Conservation (phyloP, 1,140 invertebrate species). For the Lamellibrachia luymesi region DNA sequence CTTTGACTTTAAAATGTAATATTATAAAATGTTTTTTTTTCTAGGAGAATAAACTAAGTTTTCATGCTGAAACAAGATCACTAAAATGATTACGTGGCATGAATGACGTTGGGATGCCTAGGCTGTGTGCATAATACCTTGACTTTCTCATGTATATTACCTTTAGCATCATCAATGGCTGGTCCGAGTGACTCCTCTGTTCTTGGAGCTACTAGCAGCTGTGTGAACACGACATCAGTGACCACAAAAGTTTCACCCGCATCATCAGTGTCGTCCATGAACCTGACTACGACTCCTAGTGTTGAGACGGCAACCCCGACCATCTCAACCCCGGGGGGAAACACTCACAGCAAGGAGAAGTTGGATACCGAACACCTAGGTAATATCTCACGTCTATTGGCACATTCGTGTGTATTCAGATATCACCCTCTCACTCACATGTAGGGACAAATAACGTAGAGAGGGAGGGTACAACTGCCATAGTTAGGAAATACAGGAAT, state of each 20-base stretch:
- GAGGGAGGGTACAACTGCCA: too few relatives aligned
- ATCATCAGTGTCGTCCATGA: slow-evolving; percentile 9
- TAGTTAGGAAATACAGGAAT: too few relatives aligned
- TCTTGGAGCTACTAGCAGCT: not conserved
- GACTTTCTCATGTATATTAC: not conserved
- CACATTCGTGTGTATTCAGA: not conserved
- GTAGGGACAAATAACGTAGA: too few relatives aligned
- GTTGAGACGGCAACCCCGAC: slow-evolving; percentile 50
- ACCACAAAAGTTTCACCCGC: not conserved
- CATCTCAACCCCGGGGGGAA: slow-evolving; percentile 32
- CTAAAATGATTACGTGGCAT: too few relatives aligned
- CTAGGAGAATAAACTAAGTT: too few relatives aligned
- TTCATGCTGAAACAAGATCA: too few relatives aligned
- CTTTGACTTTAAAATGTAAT: too few relatives aligned
- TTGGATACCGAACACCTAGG: not conserved
- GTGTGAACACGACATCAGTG: not conserved
- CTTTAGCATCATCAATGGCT: not conserved
- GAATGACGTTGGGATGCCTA: too few relatives aligned
- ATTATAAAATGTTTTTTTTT: too few relatives aligned
- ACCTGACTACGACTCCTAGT: slow-evolving; percentile 30
- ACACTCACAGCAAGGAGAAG: slow-evolving; percentile 8
- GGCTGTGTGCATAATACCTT: too few relatives aligned
- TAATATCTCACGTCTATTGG: not conserved
- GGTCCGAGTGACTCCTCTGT: not conserved
- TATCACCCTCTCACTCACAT: too few relatives aligned